Evolutionary conservation across 1,140 invertebrate genomes (phyloP).

Genomic region (Tribolium madens): DNA sequence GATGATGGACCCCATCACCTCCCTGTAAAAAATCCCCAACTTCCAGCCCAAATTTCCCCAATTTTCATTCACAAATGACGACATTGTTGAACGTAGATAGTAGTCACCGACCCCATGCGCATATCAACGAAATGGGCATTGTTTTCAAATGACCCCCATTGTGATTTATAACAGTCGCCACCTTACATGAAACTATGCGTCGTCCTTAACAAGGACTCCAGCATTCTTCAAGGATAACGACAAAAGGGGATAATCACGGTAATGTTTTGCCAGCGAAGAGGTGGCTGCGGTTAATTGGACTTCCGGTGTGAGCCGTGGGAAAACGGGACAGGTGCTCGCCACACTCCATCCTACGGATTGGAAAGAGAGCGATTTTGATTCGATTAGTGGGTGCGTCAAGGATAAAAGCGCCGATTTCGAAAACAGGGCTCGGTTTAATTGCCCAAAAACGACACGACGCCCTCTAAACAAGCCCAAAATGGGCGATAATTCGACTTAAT

Average conservation of each 20-base stretch:
- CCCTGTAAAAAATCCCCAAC: no score
- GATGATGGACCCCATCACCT: no score
- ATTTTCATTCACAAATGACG: slow-evolving; percentile 42
- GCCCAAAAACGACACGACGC: no score
- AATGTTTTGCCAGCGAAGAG: slow-evolving; percentile 34
- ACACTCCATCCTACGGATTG: neutral
- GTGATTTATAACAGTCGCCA: slow-evolving; percentile 28
- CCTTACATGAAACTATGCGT: slow-evolving; percentile 53
- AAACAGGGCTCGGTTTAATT: no score
- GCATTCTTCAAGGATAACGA: no score
- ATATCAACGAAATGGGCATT: slow-evolving; percentile 46
- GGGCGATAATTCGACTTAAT: no score
- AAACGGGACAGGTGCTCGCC: slow-evolving; percentile 34
- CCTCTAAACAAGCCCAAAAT: no score
- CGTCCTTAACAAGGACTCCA: neutral
- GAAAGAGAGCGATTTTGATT: slow-evolving; percentile 18
- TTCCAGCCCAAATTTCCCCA: neutral
- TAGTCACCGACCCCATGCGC: neutral
- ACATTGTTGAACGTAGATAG: slow-evolving; percentile 38
- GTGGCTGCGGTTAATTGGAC: slow-evolving; percentile 45
- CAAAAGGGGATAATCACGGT: slow-evolving; percentile 8
- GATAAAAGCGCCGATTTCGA: neutral
- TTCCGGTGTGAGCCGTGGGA: slow-evolving; percentile 46
- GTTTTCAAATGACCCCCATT: slow-evolving; percentile 56
- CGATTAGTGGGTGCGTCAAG: slow-evolving; percentile 33